Percentiles rank a stretch among this genome's conserved stretches.
phyloP scores from a whole-genome alignment of 2,888 invertebrate species.

The Heterodera filipjevi region DNA sequence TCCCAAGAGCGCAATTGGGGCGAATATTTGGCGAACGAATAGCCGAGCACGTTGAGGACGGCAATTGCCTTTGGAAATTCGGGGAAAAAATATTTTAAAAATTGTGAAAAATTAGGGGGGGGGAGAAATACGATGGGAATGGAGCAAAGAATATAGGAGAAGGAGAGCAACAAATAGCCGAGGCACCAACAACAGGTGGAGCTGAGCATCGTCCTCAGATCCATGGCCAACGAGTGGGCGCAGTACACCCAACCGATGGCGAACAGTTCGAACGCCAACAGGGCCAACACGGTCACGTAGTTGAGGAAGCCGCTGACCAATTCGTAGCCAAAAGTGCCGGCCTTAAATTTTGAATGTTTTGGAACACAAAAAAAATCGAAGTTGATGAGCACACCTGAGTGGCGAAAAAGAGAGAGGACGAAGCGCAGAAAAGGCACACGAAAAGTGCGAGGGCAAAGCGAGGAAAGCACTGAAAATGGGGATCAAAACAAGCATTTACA shows the following conservation, averaged over 20 bases:
- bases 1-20: conserved; percentile 53
- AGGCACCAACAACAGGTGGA: conserved; percentile 59
- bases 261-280: conserved; percentile 60
- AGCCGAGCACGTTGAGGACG: conserved; percentile 55
- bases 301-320: conserved; percentile 58
- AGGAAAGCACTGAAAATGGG: conserved; percentile 48
- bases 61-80: conserved; percentile 43
- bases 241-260: conserved; percentile 65
- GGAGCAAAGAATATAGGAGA: conserved; percentile 61
- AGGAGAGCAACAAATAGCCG: conserved; percentile 57
- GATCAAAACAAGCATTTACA: neutral
- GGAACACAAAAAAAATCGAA: neutral
- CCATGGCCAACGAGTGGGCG: conserved; percentile 62
- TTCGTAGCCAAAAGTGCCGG: conserved; percentile 60
- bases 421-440: conserved; percentile 50
- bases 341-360: conserved; percentile 41
- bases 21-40: conserved; percentile 57
- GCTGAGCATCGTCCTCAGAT: conserved; percentile 58
- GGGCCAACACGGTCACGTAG: conserved; percentile 59
- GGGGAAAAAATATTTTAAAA: conserved; percentile 16
- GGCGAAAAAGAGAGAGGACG: conserved; percentile 56
- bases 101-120: neutral
- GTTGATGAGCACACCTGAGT: conserved; percentile 44
- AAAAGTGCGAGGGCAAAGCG: conserved; percentile 60
- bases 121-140: conserved; percentile 53